phyloP scores from a whole-genome alignment of 2,797 vertebrate genomes.

The Neopelma chrysocephalum region DNA sequence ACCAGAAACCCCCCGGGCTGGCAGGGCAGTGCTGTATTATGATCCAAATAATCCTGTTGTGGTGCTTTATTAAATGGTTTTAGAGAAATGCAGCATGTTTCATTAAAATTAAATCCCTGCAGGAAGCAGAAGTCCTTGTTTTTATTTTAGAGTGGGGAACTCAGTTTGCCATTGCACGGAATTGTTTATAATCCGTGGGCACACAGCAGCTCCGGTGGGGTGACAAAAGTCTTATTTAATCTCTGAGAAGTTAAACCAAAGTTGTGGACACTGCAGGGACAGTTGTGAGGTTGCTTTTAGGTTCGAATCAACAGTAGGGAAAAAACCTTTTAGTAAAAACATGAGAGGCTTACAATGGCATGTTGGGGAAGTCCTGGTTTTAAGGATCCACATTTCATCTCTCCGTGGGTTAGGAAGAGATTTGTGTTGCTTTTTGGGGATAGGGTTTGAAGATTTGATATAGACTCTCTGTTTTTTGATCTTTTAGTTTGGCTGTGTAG shows the following conservation, averaged over 20 bases:
- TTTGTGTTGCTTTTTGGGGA: neutral
- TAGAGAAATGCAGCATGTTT: neutral
- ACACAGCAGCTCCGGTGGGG: neutral
- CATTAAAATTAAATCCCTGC: constrained; percentile 20
- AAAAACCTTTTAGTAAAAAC: neutral
- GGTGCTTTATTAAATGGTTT: constrained; percentile 27
- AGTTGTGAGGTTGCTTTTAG: neutral
- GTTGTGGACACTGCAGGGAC: neutral
- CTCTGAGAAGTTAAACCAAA: neutral
- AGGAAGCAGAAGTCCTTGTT: constrained; percentile 18
- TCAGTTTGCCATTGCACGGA: neutral
- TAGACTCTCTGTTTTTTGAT: neutral
- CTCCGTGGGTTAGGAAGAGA: neutral
- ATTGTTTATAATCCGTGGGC: neutral
- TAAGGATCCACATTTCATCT: neutral
- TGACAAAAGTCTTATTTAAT: neutral
- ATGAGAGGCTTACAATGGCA: neutral
- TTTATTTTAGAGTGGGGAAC: neutral
- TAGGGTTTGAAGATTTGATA: neutral
- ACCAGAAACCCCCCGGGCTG: neutral
- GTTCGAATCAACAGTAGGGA: neutral
- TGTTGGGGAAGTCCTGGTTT: neutral
- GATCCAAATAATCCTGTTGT: constrained; percentile 29
- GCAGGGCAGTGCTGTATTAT: neutral
- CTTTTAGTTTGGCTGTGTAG: too few species aligned